phyloP scores from a whole-genome alignment of 2,113 vertebrate genomes.

The Macroglossus sobrinus region DNA sequence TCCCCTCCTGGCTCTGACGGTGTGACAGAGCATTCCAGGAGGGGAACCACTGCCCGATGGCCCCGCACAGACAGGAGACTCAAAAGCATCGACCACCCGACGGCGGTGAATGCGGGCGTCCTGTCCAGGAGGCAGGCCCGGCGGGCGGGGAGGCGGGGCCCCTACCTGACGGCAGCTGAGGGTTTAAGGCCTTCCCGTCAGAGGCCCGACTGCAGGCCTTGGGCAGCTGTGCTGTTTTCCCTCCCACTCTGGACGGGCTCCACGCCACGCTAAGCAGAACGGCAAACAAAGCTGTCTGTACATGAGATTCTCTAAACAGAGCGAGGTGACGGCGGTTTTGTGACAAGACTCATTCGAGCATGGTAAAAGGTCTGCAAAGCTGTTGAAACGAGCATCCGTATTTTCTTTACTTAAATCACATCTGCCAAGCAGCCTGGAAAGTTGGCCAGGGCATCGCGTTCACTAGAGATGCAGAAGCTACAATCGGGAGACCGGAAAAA shows the following conservation, averaged over 20 bases:
- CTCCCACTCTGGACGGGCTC: neutral
- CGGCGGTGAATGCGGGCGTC: neutral
- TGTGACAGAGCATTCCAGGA: too few species aligned
- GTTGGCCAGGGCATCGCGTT: neutral
- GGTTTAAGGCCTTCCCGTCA: neutral
- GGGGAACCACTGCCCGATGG: neutral
- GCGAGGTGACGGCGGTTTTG: neutral
- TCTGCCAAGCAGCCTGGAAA: neutral
- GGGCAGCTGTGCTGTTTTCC: neutral
- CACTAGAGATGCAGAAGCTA: neutral
- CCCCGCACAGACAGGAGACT: neutral
- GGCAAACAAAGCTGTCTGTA: neutral
- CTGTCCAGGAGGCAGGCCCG: too few species aligned
- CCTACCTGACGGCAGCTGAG: neutral
- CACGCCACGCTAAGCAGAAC: neutral
- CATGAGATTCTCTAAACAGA: neutral
- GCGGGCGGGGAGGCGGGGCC: neutral
- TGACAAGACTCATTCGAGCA: neutral
- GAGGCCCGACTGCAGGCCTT: neutral
- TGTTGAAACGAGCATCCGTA: neutral
- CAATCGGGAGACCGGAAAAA: neutral
- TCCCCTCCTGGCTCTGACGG: neutral
- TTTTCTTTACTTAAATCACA: neutral
- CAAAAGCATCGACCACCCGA: neutral
- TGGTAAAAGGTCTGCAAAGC: neutral